Conservation (phyloP, 1,140 invertebrate species). For the Drosophila aff. region DNA sequence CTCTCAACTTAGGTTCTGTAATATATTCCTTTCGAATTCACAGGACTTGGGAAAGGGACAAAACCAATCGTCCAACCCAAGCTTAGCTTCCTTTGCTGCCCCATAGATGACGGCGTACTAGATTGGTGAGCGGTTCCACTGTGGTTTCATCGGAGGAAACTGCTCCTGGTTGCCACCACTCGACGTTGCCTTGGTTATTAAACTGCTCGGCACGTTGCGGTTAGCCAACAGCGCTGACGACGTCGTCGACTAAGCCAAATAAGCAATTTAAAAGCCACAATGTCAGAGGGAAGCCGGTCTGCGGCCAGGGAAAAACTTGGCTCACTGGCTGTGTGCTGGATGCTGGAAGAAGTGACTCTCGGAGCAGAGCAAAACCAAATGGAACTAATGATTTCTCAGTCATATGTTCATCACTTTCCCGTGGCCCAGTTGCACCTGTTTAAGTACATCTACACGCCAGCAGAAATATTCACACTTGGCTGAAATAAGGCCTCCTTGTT, state of each 20-base stretch:
- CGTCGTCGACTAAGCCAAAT: slow-evolving; percentile 42
- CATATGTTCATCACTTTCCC: background rate
- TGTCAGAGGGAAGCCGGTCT: slow-evolving; percentile 55
- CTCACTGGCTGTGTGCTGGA: background rate
- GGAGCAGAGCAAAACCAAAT: slow-evolving; percentile 7
- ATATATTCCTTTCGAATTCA: no score
- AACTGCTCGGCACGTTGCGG: slow-evolving; percentile 48
- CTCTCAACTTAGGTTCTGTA: background rate
- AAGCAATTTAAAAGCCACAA: slow-evolving; percentile 76
- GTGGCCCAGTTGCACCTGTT: background rate
- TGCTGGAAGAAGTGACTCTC: slow-evolving; percentile 6
- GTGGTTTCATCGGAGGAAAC: background rate
- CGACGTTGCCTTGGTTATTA: slow-evolving; percentile 64
- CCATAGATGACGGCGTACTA: background rate
- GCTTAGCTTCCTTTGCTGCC: background rate
- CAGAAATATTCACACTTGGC: background rate
- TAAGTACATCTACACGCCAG: background rate
- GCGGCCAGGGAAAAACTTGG: slow-evolving; percentile 11
- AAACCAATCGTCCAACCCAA: background rate
- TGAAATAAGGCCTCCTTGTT: background rate
- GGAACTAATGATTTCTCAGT: background rate
- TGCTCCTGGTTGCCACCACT: slow-evolving; percentile 20
- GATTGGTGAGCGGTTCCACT: background rate
- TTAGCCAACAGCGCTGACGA: slow-evolving; percentile 24
- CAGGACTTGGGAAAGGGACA: background rate